Evolutionary conservation across 2,888 invertebrate genomes (phyloP).

Genomic region (Acrobeloides nanus): DNA sequence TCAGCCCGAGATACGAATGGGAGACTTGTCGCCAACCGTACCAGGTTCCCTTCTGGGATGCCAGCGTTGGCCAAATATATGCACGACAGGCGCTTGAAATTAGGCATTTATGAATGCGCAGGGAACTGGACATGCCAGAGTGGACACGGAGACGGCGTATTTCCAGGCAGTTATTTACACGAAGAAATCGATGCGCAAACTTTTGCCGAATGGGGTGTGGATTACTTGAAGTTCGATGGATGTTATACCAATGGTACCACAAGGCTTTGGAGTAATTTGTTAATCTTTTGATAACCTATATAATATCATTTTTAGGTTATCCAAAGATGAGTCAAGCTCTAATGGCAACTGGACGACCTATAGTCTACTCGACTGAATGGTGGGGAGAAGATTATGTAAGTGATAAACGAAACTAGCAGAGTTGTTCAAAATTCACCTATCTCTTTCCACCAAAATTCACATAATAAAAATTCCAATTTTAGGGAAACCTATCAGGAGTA

Average conservation of each 20-base stretch:
- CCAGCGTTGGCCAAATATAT: slow-evolving; percentile 57
- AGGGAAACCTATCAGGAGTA: too few relatives aligned
- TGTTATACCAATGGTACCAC: slow-evolving; percentile 76
- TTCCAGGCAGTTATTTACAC: slow-evolving; percentile 82
- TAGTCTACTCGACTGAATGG: slow-evolving; percentile 97
- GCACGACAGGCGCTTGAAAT: slow-evolving; percentile 82
- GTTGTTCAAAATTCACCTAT: too few relatives aligned
- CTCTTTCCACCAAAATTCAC: too few relatives aligned
- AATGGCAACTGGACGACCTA: slow-evolving; percentile 81
- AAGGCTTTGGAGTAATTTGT: slow-evolving; percentile 56
- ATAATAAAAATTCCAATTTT: too few relatives aligned
- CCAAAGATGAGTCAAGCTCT: slow-evolving; percentile 81
- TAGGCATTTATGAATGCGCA: slow-evolving; percentile 94
- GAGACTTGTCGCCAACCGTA: slow-evolving; percentile 34
- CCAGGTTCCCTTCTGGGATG: slow-evolving; percentile 50
- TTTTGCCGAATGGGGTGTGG: slow-evolving; percentile 86
- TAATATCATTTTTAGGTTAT: slow-evolving; percentile 70
- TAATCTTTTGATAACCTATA: too few relatives aligned
- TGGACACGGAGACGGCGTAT: too few relatives aligned
- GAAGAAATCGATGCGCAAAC: slow-evolving; percentile 78
- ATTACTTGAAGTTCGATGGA: slow-evolving; percentile 91
- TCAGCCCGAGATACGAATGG: slow-evolving; percentile 34
- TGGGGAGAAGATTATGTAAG: too few relatives aligned
- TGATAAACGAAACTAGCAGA: too few relatives aligned
- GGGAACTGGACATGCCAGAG: slow-evolving; percentile 93